Conservation (phyloP, 2,797 vertebrate species). For the Antrozous pallidus region DNA sequence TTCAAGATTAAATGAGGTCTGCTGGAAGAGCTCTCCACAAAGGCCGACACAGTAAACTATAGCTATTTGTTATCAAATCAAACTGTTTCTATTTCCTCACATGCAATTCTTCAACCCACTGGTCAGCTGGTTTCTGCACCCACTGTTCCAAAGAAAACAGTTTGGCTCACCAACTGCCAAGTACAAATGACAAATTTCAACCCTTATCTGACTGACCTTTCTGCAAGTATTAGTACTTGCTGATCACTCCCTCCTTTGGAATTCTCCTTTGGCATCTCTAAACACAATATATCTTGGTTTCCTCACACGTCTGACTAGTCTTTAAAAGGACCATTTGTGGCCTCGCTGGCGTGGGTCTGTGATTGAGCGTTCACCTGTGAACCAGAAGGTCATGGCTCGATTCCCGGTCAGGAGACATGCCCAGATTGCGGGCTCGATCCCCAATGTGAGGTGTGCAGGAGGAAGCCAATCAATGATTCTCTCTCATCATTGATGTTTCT, state of each 20-base stretch:
- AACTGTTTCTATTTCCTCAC: not conserved
- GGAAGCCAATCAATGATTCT: too few species aligned
- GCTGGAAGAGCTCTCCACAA: not conserved
- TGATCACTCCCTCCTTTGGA: not conserved
- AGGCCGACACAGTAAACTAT: not conserved
- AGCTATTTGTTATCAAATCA: slow-evolving; percentile 24
- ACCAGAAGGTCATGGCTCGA: too few species aligned
- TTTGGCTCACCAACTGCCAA: not conserved
- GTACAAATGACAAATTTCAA: slow-evolving; percentile 33
- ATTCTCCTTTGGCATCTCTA: not conserved
- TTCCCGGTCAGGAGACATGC: too few species aligned
- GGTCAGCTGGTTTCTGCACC: not conserved
- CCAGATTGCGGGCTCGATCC: too few species aligned
- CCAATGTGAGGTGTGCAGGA: too few species aligned
- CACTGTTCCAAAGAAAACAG: not conserved
- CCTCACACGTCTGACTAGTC: not conserved
- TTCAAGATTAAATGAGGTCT: not conserved
- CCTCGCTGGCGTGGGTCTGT: too few species aligned
- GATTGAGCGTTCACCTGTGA: too few species aligned
- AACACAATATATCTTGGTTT: not conserved
- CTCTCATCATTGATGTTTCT: too few species aligned
- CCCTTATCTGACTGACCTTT: not conserved
- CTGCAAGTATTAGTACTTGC: not conserved
- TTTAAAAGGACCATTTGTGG: not conserved
- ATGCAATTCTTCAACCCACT: not conserved